These are phyloP conservation scores for Platysteira castanea DNA, from an alignment of 2,113 vertebrate species.

Conservation along the genomic window DNA sequence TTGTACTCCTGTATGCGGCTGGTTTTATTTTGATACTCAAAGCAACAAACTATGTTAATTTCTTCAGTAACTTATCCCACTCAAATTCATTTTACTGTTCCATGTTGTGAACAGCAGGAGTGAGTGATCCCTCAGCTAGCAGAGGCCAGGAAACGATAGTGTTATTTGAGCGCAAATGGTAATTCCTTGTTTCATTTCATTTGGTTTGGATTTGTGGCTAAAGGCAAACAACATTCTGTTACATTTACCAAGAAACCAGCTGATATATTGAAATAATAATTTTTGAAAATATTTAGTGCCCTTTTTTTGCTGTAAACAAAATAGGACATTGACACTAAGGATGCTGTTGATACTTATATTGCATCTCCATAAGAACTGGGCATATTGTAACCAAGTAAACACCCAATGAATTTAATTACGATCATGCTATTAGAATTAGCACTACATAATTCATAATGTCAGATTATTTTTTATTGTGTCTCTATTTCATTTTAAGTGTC, in stretches of 20 bases:
- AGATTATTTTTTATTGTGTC: neutral
- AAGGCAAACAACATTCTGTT: neutral
- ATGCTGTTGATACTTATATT: neutral
- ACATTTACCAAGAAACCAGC: neutral
- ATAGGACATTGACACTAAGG: neutral
- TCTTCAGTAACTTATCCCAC: neutral
- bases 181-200: neutral
- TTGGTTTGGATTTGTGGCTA: neutral
- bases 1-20: neutral
- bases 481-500: neutral
- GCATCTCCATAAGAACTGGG: neutral
- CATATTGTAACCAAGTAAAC: neutral
- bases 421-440: neutral
- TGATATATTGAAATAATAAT: neutral
- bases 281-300: neutral
- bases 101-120: neutral
- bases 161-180: neutral
- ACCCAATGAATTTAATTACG: neutral
- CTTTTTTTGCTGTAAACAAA: neutral
- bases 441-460: neutral
- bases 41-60: neutral
- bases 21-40: neutral
- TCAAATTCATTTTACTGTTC: neutral
- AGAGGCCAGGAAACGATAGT: neutral
- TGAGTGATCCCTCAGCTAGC: neutral